Evolutionary conservation across 2,113 vertebrate species (phyloP).

Genomic region (Tyrannus savana): DNA sequence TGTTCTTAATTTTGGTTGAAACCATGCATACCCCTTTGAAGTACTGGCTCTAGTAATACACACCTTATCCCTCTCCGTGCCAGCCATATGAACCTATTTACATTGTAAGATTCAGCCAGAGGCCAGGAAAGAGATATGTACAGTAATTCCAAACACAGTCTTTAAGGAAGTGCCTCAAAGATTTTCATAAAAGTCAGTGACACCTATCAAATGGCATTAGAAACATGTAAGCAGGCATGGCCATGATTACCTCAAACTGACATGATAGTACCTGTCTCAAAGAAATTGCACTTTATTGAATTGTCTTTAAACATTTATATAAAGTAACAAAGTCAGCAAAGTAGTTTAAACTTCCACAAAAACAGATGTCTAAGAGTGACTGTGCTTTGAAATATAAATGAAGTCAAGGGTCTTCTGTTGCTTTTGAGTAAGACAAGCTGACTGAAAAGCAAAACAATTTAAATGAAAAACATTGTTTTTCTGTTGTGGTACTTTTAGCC

Average conservation of each 20-base stretch:
- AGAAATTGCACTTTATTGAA: constrained; percentile 58
- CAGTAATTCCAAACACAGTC: constrained; percentile 71
- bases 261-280: constrained; percentile 74
- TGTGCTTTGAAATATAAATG: constrained; percentile 73
- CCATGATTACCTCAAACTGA: constrained; percentile 65
- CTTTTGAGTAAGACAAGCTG: constrained; percentile 73
- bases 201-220: constrained; percentile 72
- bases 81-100: constrained; percentile 73
- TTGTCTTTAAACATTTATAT: constrained; percentile 68
- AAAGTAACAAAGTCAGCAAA: constrained; percentile 59
- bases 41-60: constrained; percentile 62
- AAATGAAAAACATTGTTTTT: constrained; percentile 73
- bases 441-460: constrained; percentile 68
- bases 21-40: constrained; percentile 68
- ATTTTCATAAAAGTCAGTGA: constrained; percentile 69
- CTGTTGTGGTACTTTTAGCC: constrained; percentile 50
- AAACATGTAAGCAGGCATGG: constrained; percentile 70
- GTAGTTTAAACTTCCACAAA: constrained; percentile 66
- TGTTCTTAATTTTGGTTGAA: constrained; percentile 77
- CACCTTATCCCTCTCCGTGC: constrained; percentile 66
- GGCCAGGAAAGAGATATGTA: constrained; percentile 73
- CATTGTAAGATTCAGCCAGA: constrained; percentile 69
- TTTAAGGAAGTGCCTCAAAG: constrained; percentile 69
- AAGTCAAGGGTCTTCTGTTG: constrained; percentile 72
- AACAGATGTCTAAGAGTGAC: constrained; percentile 70